These are phyloP conservation scores for Pasiphila rectangulata DNA, from an alignment of 2,888 invertebrate genomes.

Conservation along the genomic window DNA sequence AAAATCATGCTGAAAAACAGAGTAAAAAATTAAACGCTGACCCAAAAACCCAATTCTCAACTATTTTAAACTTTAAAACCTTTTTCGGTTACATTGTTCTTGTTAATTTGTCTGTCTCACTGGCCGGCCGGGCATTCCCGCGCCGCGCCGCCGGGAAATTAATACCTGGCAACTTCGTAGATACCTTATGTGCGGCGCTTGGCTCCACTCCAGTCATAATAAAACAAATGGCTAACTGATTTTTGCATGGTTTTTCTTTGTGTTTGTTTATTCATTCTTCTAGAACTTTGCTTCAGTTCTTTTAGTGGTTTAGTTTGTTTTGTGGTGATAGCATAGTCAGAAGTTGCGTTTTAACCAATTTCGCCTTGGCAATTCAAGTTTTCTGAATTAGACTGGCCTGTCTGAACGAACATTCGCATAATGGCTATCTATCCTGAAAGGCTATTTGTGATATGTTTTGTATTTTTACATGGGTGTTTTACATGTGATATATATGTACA, in stretches of 20 bases:
- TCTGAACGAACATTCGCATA: too few relatives aligned
- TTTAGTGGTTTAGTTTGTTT: background rate
- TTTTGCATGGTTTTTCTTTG: slow-evolving; percentile 9
- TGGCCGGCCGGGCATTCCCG: slow-evolving; percentile 42
- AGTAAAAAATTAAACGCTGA: background rate
- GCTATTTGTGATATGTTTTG: too few relatives aligned
- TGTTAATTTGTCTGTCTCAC: slow-evolving; percentile 37
- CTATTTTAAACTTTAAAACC: slow-evolving; percentile 23
- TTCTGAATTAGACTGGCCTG: too few relatives aligned
- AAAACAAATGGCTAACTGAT: slow-evolving; percentile 13
- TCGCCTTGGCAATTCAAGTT: too few relatives aligned
- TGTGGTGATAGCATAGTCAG: background rate
- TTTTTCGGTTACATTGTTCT: slow-evolving; percentile 37
- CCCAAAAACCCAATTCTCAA: slow-evolving; percentile 5
- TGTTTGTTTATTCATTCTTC: background rate
- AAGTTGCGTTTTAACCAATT: background rate
- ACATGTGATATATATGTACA: too few relatives aligned
- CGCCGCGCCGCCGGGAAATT: slow-evolving; percentile 50
- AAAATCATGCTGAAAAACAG: too few relatives aligned
- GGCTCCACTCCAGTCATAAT: slow-evolving; percentile 17
- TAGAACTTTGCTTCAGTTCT: background rate
- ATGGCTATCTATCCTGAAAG: too few relatives aligned
- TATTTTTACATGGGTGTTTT: too few relatives aligned
- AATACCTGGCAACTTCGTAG: slow-evolving; percentile 53
- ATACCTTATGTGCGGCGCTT: slow-evolving; percentile 30